Evolutionary conservation across 2,888 invertebrate species (phyloP), one percentile per base, ranked within the genome.

Genomic region (Sepioteuthis lessoniana): DNA sequence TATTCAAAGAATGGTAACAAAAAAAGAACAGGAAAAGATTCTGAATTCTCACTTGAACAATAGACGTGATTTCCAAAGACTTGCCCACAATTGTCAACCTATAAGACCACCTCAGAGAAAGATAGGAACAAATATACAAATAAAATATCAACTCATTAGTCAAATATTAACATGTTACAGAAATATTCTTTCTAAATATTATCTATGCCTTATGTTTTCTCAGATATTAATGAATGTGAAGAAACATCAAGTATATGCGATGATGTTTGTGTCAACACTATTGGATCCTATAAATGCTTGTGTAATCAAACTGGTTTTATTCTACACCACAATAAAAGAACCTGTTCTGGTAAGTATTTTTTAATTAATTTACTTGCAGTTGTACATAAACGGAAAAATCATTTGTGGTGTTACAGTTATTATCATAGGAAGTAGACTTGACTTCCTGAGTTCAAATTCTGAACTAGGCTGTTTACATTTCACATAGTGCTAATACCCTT

Each of bases 181-280:
- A 25, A 76, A 2, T 28, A 31, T 25, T 76, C 5, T n/a, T 16
- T n/a, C n/a, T 16, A 76, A 76, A n/a, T n/a, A n/a, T 76, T 16
- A 76, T 76, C 76, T 76, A 76, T 35, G n/a, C 16, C n/a, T 76
- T 76, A 13, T 47, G 5, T 92, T 92, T 92, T 19, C 47, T 0
- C 93, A 96, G 96, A 96, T 94, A 95, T 96, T 90, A 96, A 96
- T 93, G 96, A 96, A 94, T 96, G 96, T 94, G 96, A 96, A 96
- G 96, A 96, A 94, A 96, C 96, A 19, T 95, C 95, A 37, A 96
- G 95, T 93, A 94, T 94, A 1, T 96, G 96, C 93, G 95, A 95
- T 16, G 95, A 95, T 90, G 94, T 94, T 13, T 96, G 96, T 93
- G 91, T 96, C 31, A 96, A 96, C 94, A 96, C 96, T 16, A 91